Base-by-base conservation (phyloP, 1,140 invertebrate genomes). In the Theocolax elegans region DNA sequence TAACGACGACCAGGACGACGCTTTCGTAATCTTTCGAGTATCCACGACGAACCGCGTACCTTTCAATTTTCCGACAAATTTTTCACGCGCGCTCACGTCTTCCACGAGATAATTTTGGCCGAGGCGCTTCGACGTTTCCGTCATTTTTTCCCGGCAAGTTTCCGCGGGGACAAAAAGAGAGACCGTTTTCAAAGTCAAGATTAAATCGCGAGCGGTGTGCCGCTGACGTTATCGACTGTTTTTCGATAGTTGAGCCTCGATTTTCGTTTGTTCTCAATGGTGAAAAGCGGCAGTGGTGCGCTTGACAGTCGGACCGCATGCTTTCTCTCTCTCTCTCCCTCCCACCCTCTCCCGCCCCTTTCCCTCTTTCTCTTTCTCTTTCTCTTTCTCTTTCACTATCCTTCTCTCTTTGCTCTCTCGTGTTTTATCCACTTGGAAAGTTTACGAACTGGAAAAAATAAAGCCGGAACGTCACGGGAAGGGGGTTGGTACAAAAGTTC, bases 21-120 rank as follows among this genome's bases (percentile, higher is more conserved):
- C n/a, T n/a, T n/a, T n/a, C n/a, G 72, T 79, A 80, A 80, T 80
- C 79, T 80, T 79, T 78, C 79, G 74, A 76, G 79, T 77, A 78
- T 79, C 77, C 77, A 46, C 46, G 27, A 60, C 40, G 13, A 1
- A 7, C 51, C 25, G 44, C 59, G 40, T 7, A 62, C 31, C 42
- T 62, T 62, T 62, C 25, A 29, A 46, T 46, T 62, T 62, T 62
- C 40, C 40, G n/a, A n/a, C 1, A 40, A 44, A 27, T 31, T 48
- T 48, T 29, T 7, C 21, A 23, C 46, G 1, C n/a, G n/a, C n/a
- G n/a, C n/a, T n/a, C n/a, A n/a, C n/a, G n/a, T n/a, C n/a, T n/a
- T n/a, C n/a, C n/a, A n/a, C n/a, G n/a, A n/a, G n/a, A n/a, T n/a
- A n/a, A n/a, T n/a, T n/a, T n/a, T 6, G 35, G n/a, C 25, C 8